phyloP scores from a whole-genome alignment of 2,888 invertebrate species.

The Dolomedes plantarius region DNA sequence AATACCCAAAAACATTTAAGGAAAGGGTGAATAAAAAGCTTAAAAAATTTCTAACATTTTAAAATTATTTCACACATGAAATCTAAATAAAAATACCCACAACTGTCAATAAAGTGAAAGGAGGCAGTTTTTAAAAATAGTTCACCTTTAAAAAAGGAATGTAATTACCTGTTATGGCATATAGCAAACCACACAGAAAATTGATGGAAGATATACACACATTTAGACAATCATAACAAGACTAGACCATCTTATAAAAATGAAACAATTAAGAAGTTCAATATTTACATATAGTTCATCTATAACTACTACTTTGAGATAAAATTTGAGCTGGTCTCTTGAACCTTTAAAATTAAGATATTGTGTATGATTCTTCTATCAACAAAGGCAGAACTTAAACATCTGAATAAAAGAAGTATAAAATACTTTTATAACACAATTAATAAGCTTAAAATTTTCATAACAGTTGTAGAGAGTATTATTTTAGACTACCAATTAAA shows the following conservation, averaged over 20 bases:
- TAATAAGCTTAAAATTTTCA: no score
- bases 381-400: no score
- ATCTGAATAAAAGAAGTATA: no score
- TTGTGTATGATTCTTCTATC: no score
- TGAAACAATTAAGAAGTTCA: conserved; percentile 23
- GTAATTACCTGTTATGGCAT: not conserved
- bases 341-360: conserved; percentile 4
- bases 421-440: no score
- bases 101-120: not conserved
- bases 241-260: conserved; percentile 35
- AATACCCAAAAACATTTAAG: not conserved
- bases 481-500: no score
- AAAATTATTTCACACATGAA: not conserved
- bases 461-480: no score
- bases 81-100: not conserved
- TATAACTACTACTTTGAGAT: conserved; percentile 68
- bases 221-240: conserved; percentile 15
- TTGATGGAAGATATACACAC: not conserved
- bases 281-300: conserved; percentile 44
- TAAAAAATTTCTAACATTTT: not conserved
- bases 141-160: not conserved
- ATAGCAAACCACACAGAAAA: not conserved
- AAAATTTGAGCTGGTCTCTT: conserved; percentile 50
- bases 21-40: no score
- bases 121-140: not conserved